Evolutionary conservation across 2,888 invertebrate genomes (phyloP).

Genomic region (Trachelus stipa): DNA sequence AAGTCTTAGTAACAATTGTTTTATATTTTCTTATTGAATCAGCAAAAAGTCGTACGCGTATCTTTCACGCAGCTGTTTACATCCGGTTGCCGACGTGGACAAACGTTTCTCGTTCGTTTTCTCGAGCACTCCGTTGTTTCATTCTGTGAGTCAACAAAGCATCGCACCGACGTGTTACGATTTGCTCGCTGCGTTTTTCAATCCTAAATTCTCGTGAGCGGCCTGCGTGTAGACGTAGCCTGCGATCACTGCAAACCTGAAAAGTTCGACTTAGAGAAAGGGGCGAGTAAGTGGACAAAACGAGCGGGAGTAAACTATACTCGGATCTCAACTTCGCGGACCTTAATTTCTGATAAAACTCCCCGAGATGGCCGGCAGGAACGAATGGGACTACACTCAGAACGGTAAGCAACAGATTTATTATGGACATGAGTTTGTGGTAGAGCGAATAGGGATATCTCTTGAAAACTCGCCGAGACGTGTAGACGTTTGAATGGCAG

Average conservation of each 20-base stretch:
- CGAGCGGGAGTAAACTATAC: constrained; percentile 60
- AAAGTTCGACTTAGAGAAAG: constrained; percentile 30
- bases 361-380: constrained; percentile 61
- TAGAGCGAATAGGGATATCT: neutral
- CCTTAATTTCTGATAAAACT: constrained; percentile 55
- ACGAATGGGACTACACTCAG: constrained; percentile 73
- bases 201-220: neutral
- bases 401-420: constrained; percentile 69
- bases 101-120: neutral
- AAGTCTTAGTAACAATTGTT: neutral
- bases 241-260: neutral
- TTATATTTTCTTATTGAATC: neutral
- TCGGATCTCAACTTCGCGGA: constrained; percentile 63
- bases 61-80: neutral
- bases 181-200: neutral
- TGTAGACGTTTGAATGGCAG: neutral
- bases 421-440: neutral
- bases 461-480: neutral
- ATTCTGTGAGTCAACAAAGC: neutral
- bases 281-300: constrained; percentile 46
- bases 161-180: neutral
- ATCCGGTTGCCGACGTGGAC: neutral
- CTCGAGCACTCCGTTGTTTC: neutral
- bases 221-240: neutral
- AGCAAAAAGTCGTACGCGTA: neutral